Base-by-base conservation (phyloP, 2,888 invertebrate species). In the Myopa tessellatipennis region DNA sequence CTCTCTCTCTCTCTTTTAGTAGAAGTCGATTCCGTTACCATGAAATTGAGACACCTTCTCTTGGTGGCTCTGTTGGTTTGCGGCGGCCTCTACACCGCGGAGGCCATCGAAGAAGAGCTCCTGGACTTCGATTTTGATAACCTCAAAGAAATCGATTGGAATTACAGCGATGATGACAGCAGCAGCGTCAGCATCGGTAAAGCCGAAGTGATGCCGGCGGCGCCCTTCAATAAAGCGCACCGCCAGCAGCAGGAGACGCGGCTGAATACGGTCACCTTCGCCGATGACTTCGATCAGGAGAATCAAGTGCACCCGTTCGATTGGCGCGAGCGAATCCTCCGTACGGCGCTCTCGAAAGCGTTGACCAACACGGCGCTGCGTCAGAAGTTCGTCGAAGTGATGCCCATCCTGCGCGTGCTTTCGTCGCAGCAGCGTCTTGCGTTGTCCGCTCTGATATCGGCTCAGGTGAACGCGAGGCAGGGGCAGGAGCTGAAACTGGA, bases 401-500 rank as follows among this genome's bases (percentile, higher is more conserved):
- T 93, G 88, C 93, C 94, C 63, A 93, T 93, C 81, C 89, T 93
- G 81, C 90, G 92, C 70, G 91, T 91, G 4, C 91, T 93, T 90
- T 91, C 93, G 0, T 91, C 91, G 0, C 90, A 91, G 45, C 93
- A 93, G 87, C 89, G 92, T 50, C 88, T 92, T 78, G 92, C 92
- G 1, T 86, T 93, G 77, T 92, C 93, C 0, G 92, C 92, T 0
- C 83, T 94, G 61, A 93, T 93, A 6, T 91, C 93, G 1, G 91
- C 91, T 4, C 92, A 93, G 85, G 90, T 92, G 71, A 91, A 90
- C 82, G 91, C 92, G 1, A 91, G 91, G 0, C 90, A 91, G 73
- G 84, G 85, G 0, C 82, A 85, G n/a, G 91, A 91, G 1, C 86
- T 92, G 5, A 91, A 90, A 84, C 86, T 92, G 75, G 89, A 90